Base-by-base conservation (phyloP, 2,888 invertebrate species). In the Xiphydria camelus region DNA sequence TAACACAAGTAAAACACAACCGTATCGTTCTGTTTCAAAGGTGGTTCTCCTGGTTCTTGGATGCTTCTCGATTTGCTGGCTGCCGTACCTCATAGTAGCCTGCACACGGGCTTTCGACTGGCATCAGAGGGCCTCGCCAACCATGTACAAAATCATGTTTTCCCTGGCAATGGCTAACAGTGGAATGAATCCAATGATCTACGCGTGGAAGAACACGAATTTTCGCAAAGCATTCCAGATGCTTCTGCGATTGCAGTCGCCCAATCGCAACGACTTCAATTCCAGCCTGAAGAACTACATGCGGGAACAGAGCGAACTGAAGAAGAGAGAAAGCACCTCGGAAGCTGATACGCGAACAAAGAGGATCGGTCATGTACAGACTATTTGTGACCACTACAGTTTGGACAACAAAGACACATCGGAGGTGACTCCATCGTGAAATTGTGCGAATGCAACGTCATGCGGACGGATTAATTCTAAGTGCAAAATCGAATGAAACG, bases 191-290 rank as follows among this genome's bases (percentile, higher is more conserved):
- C 91, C 91, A 0, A 77, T 90, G 32, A 89, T 90, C 61, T 91
- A 91, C 77, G 89, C 89, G 20, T 91, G 91, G 90, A 91, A 91
- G 73, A 90, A 89, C 70, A 80, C 83, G 4, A 88, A 85, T 51
- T 90, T 89, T 69, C 82, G 89, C 3, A 81, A 82, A 37, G 87
- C 89, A 1, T 89, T 90, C 66, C 79, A 81, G 20, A 83, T 83
- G 53, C 77, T 89, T 7, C 74, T 89, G 10, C 81, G 82, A 18
- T 88, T 88, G 67, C 81, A 82, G 63, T 78, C 80, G 47, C 85
- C 85, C 0, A 84, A 86, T 60, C 76, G 79, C 1, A 79, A 79
- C 1, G 79, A 80, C 47, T 80, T 81, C 53, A 72, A 80, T 34
- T 63, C 70, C 18, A 73, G 70, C 31, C 68, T 66, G 12, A 62